Percentiles rank a stretch among this genome's conserved stretches.
Conservation (phyloP, 2,113 vertebrate species). For the Aix galericulata region DNA sequence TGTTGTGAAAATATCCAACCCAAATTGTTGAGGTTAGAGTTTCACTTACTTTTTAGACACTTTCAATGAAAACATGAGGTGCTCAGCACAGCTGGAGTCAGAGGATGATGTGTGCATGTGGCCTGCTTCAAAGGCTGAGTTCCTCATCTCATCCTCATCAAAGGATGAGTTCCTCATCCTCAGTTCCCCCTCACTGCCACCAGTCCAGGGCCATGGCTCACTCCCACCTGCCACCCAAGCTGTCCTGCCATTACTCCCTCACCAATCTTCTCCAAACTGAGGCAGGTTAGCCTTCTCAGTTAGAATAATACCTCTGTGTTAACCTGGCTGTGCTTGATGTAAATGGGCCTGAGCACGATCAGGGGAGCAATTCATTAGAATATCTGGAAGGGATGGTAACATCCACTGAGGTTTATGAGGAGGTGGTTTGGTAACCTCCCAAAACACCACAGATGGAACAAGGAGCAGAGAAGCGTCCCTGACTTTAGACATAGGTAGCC, state of each 20-base stretch:
- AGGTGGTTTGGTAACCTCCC: background rate
- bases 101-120: accelerated
- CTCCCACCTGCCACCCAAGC: background rate
- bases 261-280: background rate
- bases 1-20: background rate
- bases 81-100: background rate
- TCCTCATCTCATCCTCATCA: no score
- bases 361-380: background rate
- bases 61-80: background rate
- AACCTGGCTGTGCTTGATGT: background rate
- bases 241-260: background rate
- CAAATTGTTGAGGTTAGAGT: background rate
- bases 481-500: background rate
- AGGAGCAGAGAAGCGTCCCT: background rate
- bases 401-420: background rate
- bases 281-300: background rate
- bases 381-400: background rate
- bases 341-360: background rate
- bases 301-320: background rate
- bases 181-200: background rate
- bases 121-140: background rate
- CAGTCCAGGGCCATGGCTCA: background rate
- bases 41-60: background rate
- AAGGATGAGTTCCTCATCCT: no score
- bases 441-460: background rate